Evolutionary conservation across 2,888 invertebrate genomes (phyloP).

Genomic region (Helicoverpa assulta): DNA sequence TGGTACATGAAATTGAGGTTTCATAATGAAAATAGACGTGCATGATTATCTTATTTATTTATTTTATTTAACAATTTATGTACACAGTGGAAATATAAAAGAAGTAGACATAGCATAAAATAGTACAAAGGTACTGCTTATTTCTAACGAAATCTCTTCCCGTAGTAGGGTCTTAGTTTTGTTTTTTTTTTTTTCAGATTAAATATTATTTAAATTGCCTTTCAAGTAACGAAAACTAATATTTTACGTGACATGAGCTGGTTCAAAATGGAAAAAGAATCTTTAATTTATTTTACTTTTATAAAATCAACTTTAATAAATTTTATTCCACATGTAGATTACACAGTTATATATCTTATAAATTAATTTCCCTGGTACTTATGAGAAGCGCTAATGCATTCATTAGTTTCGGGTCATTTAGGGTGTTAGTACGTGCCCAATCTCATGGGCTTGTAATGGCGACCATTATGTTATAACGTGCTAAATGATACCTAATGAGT

Average conservation of each 20-base stretch:
- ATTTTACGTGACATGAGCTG: not conserved
- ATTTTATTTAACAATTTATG: no score
- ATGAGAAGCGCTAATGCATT: constrained; percentile 68
- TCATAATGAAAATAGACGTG: not conserved
- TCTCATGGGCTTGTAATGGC: constrained; percentile 51
- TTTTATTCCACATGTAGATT: not conserved
- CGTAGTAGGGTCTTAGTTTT: no score
- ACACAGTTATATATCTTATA: constrained; percentile 28
- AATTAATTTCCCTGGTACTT: constrained; percentile 64
- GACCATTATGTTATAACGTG: constrained; percentile 52
- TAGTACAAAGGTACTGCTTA: no score
- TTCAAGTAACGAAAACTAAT: not conserved
- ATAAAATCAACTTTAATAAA: not conserved
- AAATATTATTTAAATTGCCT: not conserved
- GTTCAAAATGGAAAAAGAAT: no score
- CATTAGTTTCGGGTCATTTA: constrained; percentile 71
- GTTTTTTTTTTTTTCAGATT: not conserved
- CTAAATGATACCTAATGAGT: constrained; percentile 44
- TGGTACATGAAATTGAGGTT: not conserved
- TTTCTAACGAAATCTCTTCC: no score
- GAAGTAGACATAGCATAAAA: no score
- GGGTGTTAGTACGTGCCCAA: constrained; percentile 53
- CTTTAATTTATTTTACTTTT: not conserved
- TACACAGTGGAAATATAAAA: no score
- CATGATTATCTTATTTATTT: no score